These are phyloP conservation scores for Vicugna pacos DNA, from an alignment of 2,113 vertebrate species.

Conservation along the genomic window DNA sequence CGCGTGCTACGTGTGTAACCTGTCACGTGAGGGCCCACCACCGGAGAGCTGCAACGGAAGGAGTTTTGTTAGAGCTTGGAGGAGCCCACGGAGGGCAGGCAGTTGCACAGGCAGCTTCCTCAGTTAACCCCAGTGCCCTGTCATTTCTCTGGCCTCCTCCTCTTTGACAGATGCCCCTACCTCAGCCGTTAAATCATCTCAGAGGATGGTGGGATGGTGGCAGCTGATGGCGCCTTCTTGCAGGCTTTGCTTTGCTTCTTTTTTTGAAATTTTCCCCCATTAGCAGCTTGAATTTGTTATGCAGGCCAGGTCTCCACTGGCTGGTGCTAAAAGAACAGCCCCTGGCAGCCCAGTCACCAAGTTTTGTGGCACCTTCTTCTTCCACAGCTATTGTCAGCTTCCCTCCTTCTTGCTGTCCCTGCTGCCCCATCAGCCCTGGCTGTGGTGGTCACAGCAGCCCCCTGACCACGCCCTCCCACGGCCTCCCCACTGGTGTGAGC, in stretches of 20 bases:
- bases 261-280: background rate
- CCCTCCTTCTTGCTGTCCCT: background rate
- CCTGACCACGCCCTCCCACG: background rate
- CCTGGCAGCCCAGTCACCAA: background rate
- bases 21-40: background rate
- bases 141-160: background rate
- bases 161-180: background rate
- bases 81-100: background rate
- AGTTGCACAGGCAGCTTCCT: background rate
- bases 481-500: background rate
- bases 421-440: background rate
- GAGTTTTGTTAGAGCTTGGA: background rate
- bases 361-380: background rate
- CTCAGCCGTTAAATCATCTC: background rate
- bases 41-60: background rate
- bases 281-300: background rate
- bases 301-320: background rate
- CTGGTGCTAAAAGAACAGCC: background rate
- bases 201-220: background rate
- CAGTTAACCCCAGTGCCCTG: background rate
- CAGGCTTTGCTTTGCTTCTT: background rate
- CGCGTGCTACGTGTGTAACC: background rate
- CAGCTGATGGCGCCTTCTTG: background rate
- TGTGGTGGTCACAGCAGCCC: background rate
- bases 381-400: background rate